Conservation (phyloP, 2,888 invertebrate genomes). For the Drosophila vallismaia region DNA sequence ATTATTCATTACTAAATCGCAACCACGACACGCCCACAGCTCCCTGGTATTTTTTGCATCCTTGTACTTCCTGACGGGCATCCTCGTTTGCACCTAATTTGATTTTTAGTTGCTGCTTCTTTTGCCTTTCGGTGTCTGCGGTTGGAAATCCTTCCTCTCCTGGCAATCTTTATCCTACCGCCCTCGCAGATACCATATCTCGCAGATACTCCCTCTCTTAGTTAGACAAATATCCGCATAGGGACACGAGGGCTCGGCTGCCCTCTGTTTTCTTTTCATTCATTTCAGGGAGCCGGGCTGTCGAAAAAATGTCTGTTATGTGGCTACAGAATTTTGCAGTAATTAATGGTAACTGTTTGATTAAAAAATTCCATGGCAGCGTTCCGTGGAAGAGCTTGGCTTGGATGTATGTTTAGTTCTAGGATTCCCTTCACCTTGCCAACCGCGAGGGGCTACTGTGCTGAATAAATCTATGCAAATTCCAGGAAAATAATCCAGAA, state of each 20-base stretch:
- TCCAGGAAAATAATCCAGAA: slow-evolving; percentile 29
- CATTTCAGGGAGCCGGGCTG: slow-evolving; percentile 52
- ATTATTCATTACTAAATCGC: slow-evolving; percentile 80
- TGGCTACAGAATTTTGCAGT: slow-evolving; percentile 81
- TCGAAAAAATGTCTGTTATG: slow-evolving; percentile 81
- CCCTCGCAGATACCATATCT: slow-evolving; percentile 8
- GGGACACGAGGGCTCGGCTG: slow-evolving; percentile 42
- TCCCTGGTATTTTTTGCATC: slow-evolving; percentile 3
- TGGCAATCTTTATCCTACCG: slow-evolving; percentile 22
- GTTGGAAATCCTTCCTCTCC: slow-evolving; percentile 4
- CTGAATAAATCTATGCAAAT: slow-evolving; percentile 74
- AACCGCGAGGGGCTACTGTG: slow-evolving; percentile 10
- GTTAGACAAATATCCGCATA: slow-evolving; percentile 23
- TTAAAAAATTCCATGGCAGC: slow-evolving; percentile 81
- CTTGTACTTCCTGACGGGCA: slow-evolving; percentile 49
- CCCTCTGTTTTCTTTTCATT: slow-evolving; percentile 60
- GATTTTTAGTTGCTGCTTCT: slow-evolving; percentile 81
- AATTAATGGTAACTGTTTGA: slow-evolving; percentile 83
- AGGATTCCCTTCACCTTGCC: slow-evolving; percentile 7
- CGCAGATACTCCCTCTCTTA: slow-evolving; percentile 23
- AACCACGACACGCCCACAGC: slow-evolving; percentile 44
- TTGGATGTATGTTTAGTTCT: slow-evolving; percentile 26
- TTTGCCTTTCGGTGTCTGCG: slow-evolving; percentile 21
- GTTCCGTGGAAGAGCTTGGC: slow-evolving; percentile 1
- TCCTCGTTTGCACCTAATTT: slow-evolving; percentile 83